Conservation (phyloP, 2,113 vertebrate genomes). For the Ia io region DNA sequence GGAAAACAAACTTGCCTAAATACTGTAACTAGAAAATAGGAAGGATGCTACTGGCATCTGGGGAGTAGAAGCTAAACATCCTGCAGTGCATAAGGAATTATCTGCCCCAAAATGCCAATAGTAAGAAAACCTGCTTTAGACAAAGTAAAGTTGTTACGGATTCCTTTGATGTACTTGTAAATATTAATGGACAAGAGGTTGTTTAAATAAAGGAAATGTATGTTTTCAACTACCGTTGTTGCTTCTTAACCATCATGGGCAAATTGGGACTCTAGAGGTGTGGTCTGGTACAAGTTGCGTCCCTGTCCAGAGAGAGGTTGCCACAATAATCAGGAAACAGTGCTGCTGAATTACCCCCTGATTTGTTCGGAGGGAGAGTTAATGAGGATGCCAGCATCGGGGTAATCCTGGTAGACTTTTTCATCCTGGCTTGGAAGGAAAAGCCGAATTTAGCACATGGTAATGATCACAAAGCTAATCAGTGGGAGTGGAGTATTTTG, state of each 20-base stretch:
- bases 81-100: not conserved
- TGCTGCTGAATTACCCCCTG: not conserved
- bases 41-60: not conserved
- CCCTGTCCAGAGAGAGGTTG: not conserved
- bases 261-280: not conserved
- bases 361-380: not conserved
- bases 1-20: conserved; percentile 59
- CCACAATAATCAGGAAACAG: not conserved
- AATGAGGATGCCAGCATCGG: not conserved
- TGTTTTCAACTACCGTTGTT: not conserved
- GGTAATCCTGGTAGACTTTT: not conserved
- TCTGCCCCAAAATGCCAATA: not conserved
- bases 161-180: not conserved
- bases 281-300: not conserved
- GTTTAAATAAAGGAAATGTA: conserved; percentile 17
- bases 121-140: not conserved
- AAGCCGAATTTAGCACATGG: not conserved
- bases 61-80: not conserved
- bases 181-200: not conserved
- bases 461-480: not conserved
- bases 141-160: not conserved
- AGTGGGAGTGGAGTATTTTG: not conserved
- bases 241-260: not conserved
- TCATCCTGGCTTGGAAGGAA: not conserved
- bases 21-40: conserved; percentile 13